Percentiles rank a stretch among this genome's conserved stretches.
phyloP scores from a whole-genome alignment of 2,888 invertebrate species.

The Halictus quadricinctus region DNA sequence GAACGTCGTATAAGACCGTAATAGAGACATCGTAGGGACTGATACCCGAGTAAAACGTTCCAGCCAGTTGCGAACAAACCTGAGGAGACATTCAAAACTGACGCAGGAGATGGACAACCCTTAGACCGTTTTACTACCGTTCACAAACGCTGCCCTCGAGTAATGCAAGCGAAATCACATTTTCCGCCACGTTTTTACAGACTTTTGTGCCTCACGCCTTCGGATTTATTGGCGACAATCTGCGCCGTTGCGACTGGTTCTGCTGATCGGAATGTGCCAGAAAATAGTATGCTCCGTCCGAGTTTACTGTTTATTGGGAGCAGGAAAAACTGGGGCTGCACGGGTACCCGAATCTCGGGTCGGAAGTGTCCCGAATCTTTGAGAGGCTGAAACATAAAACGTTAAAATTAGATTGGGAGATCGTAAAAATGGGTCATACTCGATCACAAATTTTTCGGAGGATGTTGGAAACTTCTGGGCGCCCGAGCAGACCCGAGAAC shows the following conservation, averaged over 20 bases:
- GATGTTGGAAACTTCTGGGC: no score
- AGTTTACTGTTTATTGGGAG: neutral
- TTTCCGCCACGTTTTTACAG: neutral
- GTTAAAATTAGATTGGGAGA: neutral
- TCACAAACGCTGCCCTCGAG: conserved; percentile 31
- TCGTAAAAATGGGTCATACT: neutral
- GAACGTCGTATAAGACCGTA: conserved; percentile 32
- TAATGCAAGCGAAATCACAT: conserved; percentile 1
- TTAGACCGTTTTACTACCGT: conserved; percentile 65
- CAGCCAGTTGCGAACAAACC: conserved; percentile 17
- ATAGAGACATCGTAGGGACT: neutral
- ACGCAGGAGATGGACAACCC: conserved; percentile 30
- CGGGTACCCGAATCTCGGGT: neutral
- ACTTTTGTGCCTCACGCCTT: neutral
- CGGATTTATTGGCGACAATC: neutral
- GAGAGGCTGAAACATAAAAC: neutral
- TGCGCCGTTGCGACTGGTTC: neutral
- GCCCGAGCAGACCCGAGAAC: no score
- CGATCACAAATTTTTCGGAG: no score
- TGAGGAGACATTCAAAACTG: conserved; percentile 31
- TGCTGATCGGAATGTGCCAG: neutral
- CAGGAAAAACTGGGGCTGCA: neutral
- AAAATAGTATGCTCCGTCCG: neutral
- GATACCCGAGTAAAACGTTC: conserved; percentile 24
- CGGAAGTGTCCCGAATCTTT: no score